These are phyloP conservation scores for Thaumetopoea pityocampa DNA, from an alignment of 1,140 invertebrate species.

Conservation along the genomic window DNA sequence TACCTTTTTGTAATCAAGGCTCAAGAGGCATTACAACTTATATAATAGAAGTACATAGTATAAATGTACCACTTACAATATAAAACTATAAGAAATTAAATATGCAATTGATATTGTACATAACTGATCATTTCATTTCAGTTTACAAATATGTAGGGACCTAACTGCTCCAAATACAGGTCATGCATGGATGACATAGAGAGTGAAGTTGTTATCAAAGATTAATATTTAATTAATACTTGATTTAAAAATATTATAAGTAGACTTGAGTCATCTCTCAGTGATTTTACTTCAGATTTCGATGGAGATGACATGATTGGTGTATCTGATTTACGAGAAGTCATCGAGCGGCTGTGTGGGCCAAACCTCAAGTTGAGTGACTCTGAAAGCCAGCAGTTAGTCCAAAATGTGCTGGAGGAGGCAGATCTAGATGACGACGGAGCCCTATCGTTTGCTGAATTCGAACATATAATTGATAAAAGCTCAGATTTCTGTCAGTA, in stretches of 20 bases:
- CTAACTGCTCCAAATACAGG: no score
- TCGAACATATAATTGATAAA: conserved; percentile 95
- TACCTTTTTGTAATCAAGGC: no score
- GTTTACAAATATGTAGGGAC: no score
- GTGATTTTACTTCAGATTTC: conserved; percentile 82
- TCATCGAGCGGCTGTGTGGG: conserved; percentile 83
- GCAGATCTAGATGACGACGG: conserved; percentile 95
- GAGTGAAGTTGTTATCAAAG: no score
- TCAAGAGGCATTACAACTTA: no score
- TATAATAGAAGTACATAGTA: no score
- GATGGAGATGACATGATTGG: conserved; percentile 94
- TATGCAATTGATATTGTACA: no score
- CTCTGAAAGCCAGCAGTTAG: conserved; percentile 81
- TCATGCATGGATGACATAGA: no score
- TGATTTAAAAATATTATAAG: conserved; percentile 8
- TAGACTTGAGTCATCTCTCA: neutral
- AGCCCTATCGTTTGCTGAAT: conserved; percentile 93
- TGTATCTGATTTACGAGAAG: conserved; percentile 83
- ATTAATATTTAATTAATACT: no score
- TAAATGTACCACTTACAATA: no score
- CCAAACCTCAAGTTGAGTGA: conserved; percentile 80
- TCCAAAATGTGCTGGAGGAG: conserved; percentile 87
- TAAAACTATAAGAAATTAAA: no score
- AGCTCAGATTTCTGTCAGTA: conserved; percentile 93
- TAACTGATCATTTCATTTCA: no score